Evolutionary conservation across 2,888 invertebrate genomes (phyloP).

Genomic region (Torymus texanus): DNA sequence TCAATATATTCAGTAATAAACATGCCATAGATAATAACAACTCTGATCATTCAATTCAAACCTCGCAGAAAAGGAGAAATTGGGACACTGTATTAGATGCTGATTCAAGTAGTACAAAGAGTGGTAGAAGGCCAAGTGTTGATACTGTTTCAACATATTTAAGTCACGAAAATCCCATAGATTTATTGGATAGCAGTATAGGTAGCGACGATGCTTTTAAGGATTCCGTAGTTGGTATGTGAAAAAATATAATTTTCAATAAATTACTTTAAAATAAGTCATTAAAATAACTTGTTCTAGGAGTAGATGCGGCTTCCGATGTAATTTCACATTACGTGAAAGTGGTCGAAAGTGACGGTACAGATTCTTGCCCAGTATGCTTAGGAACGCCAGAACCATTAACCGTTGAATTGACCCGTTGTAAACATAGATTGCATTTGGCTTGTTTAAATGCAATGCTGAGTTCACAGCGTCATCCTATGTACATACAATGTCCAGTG

Average conservation of each 20-base stretch:
- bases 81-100: slow-evolving; percentile 78
- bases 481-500: slow-evolving; percentile 90
- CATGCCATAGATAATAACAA: slow-evolving; percentile 65
- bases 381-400: slow-evolving; percentile 77
- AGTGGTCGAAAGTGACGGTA: slow-evolving; percentile 81
- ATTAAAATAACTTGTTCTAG: slow-evolving; percentile 65
- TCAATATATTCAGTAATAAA: slow-evolving; percentile 85
- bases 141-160: slow-evolving; percentile 93
- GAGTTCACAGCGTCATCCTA: slow-evolving; percentile 78
- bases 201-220: slow-evolving; percentile 84
- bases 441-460: slow-evolving; percentile 87
- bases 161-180: slow-evolving; percentile 87
- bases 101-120: slow-evolving; percentile 85
- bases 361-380: slow-evolving; percentile 85
- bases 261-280: slow-evolving; percentile 12
- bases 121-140: slow-evolving; percentile 87
- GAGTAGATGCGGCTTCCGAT: slow-evolving; percentile 78
- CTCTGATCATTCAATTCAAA: slow-evolving; percentile 63
- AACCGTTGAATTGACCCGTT: slow-evolving; percentile 83
- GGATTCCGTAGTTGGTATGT: slow-evolving; percentile 76
- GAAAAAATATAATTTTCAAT: slow-evolving; percentile 23
- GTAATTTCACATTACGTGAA: slow-evolving; percentile 84
- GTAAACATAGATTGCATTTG: slow-evolving; percentile 88
- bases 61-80: slow-evolving; percentile 67
- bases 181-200: slow-evolving; percentile 83